Evolutionary conservation across 2,113 vertebrate species (phyloP).

Genomic region (Rhabdornis inornatus): DNA sequence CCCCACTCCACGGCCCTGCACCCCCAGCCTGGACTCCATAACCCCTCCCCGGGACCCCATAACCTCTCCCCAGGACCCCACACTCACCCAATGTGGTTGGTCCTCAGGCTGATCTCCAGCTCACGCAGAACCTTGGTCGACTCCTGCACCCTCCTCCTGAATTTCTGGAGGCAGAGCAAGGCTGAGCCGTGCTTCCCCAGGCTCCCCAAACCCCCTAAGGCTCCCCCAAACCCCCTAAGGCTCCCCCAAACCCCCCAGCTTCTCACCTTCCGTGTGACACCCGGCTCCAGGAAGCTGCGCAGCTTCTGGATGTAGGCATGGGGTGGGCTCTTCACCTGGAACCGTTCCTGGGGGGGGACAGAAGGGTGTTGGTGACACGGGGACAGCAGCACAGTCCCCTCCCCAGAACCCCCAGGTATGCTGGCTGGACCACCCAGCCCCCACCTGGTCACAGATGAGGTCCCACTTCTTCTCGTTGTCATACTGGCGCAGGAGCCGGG

Average conservation of each 20-base stretch:
- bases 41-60: too few species aligned
- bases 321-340: conserved; percentile 96
- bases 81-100: conserved; percentile 94
- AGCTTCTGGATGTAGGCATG: conserved; percentile 96
- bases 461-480: conserved; percentile 99
- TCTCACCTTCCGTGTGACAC: conserved; percentile 89
- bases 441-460: conserved; percentile 93
- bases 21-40: background rate
- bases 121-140: conserved; percentile 94
- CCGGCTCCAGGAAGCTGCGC: conserved; percentile 89
- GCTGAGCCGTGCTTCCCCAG: background rate
- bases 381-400: background rate
- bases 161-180: conserved; percentile 82
- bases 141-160: conserved; percentile 91
- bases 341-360: conserved; percentile 81
- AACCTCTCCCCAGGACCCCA: background rate
- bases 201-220: rapidly evolving
- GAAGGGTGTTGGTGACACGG: background rate
- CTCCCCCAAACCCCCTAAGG: background rate
- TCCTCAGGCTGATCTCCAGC: conserved; percentile 94
- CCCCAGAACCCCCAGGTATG: too few species aligned
- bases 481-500: conserved; percentile 90
- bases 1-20: background rate
- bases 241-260: background rate
- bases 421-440: background rate